Evolutionary conservation across 2,797 vertebrate species (phyloP).

Genomic region (Pseudochirops corinnae): DNA sequence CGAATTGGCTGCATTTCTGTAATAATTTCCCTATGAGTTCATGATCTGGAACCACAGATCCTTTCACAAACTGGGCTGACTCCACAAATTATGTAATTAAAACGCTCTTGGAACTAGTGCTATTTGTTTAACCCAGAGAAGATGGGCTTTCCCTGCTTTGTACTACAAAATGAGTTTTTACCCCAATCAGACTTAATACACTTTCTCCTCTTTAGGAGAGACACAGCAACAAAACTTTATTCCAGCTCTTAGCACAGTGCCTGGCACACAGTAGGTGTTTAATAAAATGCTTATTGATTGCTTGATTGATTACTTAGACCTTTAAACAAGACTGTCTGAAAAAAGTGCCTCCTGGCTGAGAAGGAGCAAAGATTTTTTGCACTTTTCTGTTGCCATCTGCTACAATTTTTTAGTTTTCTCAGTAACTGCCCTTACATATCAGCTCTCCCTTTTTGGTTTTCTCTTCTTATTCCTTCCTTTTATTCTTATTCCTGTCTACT

Average conservation of each 20-base stretch:
- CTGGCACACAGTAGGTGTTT: not conserved
- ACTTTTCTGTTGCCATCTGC: constrained; percentile 23
- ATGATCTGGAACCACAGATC: constrained; percentile 44
- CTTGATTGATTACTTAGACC: not conserved
- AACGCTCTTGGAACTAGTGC: constrained; percentile 23
- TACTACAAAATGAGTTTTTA: constrained; percentile 60
- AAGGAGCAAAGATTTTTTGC: constrained; percentile 1
- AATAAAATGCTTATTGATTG: not conserved
- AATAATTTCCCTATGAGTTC: constrained; percentile 37
- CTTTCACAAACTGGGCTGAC: constrained; percentile 12
- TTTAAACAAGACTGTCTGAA: constrained; percentile 31
- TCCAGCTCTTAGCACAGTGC: constrained; percentile 14
- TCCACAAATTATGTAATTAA: constrained; percentile 67
- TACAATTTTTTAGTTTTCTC: not conserved
- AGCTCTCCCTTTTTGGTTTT: not conserved
- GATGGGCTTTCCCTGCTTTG: constrained; percentile 63
- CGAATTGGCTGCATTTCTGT: constrained; percentile 28
- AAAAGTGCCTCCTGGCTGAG: constrained; percentile 36
- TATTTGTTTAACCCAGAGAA: constrained; percentile 26
- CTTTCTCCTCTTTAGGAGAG: constrained; percentile 62
- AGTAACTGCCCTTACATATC: not conserved
- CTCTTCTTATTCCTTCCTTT: not conserved
- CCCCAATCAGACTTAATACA: constrained; percentile 54
- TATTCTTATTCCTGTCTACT: not conserved
- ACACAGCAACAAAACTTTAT: constrained; percentile 56